phyloP scores from a whole-genome alignment of 30 jellyfish, hydroid and myxozoan species.

The Catostylus mosaicus region DNA sequence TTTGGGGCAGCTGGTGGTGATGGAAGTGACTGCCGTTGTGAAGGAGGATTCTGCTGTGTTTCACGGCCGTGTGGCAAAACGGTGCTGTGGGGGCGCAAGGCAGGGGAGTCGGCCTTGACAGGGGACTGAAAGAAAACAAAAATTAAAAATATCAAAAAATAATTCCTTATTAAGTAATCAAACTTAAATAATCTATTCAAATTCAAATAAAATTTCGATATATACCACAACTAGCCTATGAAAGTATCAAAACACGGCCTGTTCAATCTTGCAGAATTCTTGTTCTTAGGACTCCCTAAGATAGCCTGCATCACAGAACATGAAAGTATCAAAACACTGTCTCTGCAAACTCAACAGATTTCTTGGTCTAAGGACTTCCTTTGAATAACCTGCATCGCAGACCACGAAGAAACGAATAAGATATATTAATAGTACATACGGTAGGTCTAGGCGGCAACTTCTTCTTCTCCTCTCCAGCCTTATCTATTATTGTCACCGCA shows the following conservation, averaged over 20 bases:
- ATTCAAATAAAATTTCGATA: no score
- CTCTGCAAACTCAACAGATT: no score
- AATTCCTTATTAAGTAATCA: not conserved
- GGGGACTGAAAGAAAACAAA: constrained; percentile 38
- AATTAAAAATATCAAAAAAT: no score
- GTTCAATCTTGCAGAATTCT: no score
- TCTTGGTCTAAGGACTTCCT: no score
- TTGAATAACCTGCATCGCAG: not conserved
- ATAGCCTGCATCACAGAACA: no score
- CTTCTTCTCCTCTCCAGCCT: not conserved
- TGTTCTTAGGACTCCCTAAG: no score
- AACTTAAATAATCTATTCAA: no score
- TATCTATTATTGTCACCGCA: not conserved
- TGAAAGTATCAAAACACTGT: no score
- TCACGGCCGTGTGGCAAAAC: not conserved
- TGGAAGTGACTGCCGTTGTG: constrained; percentile 31
- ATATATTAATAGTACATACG: constrained; percentile 18
- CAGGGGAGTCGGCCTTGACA: constrained; percentile 57
- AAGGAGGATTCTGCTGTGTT: not conserved
- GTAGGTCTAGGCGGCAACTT: constrained; percentile 52
- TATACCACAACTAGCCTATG: no score
- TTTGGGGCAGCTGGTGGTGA: not conserved
- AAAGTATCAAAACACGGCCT: no score
- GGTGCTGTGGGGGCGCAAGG: constrained; percentile 17
- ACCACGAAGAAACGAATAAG: not conserved